These are phyloP conservation scores for Lepus americanus DNA, from an alignment of 2,113 vertebrate genomes.

Conservation along the genomic window DNA sequence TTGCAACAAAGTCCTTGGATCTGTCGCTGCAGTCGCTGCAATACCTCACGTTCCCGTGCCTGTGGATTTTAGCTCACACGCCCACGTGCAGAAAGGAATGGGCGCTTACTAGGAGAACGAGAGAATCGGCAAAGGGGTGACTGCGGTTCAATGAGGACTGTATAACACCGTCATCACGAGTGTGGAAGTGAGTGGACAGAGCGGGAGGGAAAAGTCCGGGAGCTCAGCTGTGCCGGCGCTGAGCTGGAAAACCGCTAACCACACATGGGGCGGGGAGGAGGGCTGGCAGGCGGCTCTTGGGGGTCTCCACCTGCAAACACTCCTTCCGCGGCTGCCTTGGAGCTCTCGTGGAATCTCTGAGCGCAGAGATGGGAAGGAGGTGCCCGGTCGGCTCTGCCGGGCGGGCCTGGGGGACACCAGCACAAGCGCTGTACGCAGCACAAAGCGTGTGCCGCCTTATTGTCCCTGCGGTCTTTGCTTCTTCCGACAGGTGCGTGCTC, in stretches of 20 bases:
- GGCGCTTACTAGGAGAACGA: neutral
- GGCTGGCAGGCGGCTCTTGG: neutral
- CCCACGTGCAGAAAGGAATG: slow-evolving; percentile 35
- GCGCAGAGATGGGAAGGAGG: neutral
- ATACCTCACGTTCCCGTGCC: neutral
- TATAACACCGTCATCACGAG: neutral
- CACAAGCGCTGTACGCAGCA: rapidly evolving
- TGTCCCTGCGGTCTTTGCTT: neutral
- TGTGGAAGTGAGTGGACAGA: neutral
- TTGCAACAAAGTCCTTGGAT: neutral
- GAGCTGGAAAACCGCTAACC: neutral
- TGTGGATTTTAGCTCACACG: neutral
- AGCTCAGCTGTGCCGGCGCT: neutral
- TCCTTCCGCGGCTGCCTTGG: neutral
- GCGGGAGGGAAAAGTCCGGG: neutral
- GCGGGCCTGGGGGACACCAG: no score
- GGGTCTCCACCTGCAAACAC: neutral
- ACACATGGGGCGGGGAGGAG: neutral
- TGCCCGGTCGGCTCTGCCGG: no score
- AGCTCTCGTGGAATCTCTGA: neutral
- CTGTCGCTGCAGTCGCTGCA: neutral
- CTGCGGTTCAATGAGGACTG: neutral
- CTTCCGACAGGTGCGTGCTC: neutral
- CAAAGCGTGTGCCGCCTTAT: neutral
- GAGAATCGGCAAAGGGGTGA: slow-evolving; percentile 5